Conservation (phyloP, 2,797 vertebrate genomes). For the Megalops cyprinoides region DNA sequence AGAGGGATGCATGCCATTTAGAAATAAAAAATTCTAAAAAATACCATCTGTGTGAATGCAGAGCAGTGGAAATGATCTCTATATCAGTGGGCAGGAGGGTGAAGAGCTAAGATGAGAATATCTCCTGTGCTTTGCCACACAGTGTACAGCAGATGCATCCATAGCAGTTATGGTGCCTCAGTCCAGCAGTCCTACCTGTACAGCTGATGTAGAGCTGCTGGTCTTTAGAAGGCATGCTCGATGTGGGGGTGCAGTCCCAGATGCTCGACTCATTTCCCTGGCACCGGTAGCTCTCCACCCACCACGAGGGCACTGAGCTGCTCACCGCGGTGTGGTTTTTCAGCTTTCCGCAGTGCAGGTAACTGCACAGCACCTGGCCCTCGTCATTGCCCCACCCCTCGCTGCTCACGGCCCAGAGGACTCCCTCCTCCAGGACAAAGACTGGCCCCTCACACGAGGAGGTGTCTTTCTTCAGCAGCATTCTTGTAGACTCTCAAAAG, state of each 20-base stretch:
- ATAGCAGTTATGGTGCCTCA: not conserved
- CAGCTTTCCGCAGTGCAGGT: conserved; percentile 54
- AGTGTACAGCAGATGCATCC: not conserved
- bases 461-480: conserved; percentile 30
- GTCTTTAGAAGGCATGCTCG: fast-evolving
- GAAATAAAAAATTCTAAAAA: no score
- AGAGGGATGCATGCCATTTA: no score
- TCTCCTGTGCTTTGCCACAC: not conserved
- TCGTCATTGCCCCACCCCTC: conserved; percentile 23
- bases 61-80: no score
- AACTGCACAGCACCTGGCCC: conserved; percentile 32
- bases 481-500: conserved; percentile 46
- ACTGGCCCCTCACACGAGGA: conserved; percentile 53
- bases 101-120: no score
- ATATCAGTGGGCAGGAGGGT: no score
- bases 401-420: fast-evolving
- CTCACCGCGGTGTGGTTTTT: fast-evolving
- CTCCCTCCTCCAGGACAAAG: not conserved
- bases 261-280: not conserved
- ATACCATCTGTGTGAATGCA: no score
- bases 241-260: conserved; percentile 54
- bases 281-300: conserved; percentile 44
- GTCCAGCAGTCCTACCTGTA: conserved; percentile 44
- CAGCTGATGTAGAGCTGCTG: conserved; percentile 50
- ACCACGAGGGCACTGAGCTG: fast-evolving